Evolutionary conservation across 2,113 vertebrate species (phyloP), one percentile per base, ranked within the genome.

Genomic region (Podiceps cristatus): DNA sequence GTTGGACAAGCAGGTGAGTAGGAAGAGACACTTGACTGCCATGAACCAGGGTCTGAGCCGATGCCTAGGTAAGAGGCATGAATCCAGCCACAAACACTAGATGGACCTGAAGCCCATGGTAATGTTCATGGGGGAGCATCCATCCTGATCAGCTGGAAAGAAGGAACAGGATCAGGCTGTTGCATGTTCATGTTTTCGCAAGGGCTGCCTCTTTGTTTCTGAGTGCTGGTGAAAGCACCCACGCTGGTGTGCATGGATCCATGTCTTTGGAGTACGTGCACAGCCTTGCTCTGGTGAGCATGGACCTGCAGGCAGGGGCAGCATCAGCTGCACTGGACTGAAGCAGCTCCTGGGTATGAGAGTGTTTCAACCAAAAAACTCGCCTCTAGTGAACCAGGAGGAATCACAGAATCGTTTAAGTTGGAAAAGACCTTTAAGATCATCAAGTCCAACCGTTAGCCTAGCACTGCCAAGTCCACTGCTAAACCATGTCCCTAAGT

Each of bases 61-160:
- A 8, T 60, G 63, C 33, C 40, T 73, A 24, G 25, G 25, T 28
- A 74, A 52, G 45, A 13, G 22, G 3, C 14, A 10, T 44, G 29
- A 17, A 5, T 64, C 55, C 59, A 77, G 44, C 11, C 42, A 68
- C 44, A 68, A 62, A 55, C 12, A 35, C 19, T 47, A 56, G 35
- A 20, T 28, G 31, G 47, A 44, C 53, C 55, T 62, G 24, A 62
- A 67, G 11, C 31, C 17, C 42, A 13, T 47, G 22, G 16, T 28
- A 50, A 16, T 2, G 5, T 68, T 89, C 29, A 50, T 0, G 0
- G 24, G 20, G 22, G 8, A 79, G 22, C 3, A 7, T 28, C 52
- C 29, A 28, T 18, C 58, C 71, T 9, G 42, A 6, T 47, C 20
- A 80, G 8, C 62, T 82, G 37, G 14, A 63, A 79, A 58, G 60